Evolutionary conservation across 2,797 vertebrate species (phyloP).

Genomic region (Gymnocypris eckloni): DNA sequence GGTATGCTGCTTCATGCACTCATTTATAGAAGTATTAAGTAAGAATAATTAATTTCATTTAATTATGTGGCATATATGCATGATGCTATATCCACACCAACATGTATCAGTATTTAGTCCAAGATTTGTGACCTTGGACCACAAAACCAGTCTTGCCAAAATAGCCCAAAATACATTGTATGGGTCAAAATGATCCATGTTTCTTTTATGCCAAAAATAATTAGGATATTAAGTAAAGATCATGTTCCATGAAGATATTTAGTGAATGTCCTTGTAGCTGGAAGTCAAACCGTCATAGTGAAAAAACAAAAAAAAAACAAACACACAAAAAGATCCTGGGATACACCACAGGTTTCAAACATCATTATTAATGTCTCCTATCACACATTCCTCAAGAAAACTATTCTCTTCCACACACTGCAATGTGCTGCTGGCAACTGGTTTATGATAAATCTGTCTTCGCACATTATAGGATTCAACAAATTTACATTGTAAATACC

Average conservation of each 20-base stretch:
- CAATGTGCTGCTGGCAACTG: not conserved
- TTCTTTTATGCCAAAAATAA: too few species aligned
- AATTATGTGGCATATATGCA: not conserved
- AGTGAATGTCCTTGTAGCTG: not conserved
- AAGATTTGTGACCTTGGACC: not conserved
- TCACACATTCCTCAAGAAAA: not conserved
- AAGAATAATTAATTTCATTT: not conserved
- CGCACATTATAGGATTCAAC: not conserved
- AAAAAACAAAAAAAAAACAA: too few species aligned
- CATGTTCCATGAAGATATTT: too few species aligned
- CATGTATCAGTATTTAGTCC: not conserved
- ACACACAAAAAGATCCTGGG: not conserved
- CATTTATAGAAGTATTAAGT: constrained; percentile 5
- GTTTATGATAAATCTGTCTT: not conserved
- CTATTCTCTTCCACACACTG: not conserved
- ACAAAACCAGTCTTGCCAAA: too few species aligned
- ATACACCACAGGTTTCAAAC: constrained; percentile 2
- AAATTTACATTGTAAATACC: not conserved
- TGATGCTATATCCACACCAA: not conserved
- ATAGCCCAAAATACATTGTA: too few species aligned
- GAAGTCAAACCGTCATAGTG: not conserved
- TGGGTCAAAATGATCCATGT: too few species aligned
- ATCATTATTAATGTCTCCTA: not conserved
- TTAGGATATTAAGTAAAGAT: too few species aligned
- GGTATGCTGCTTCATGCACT: constrained; percentile 10